Evolutionary conservation across 2,113 vertebrate genomes (phyloP).

Genomic region (Phaetusa simplex): DNA sequence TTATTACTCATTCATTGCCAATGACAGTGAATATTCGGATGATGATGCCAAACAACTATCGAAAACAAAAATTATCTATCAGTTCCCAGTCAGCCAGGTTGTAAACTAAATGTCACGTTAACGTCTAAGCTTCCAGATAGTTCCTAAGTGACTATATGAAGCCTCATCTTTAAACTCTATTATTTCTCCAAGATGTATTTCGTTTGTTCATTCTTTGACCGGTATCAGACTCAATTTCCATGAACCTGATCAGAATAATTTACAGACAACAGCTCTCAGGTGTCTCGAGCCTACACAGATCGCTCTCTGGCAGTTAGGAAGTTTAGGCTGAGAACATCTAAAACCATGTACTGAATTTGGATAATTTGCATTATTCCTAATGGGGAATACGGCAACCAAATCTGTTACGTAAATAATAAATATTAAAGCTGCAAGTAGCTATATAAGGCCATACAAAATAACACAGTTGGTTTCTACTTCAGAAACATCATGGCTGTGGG

Average conservation of each 20-base stretch:
- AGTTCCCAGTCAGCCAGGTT: conserved; percentile 2
- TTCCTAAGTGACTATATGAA: background rate
- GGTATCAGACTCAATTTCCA: background rate
- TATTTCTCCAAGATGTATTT: background rate
- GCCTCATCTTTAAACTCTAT: background rate
- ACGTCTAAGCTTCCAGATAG: conserved; percentile 22
- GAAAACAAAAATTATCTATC: conserved; percentile 65
- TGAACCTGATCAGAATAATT: background rate
- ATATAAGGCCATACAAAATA: background rate
- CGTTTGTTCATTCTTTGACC: background rate
- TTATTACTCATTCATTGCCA: conserved; percentile 59
- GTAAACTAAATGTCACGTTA: conserved; percentile 50
- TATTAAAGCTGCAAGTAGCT: background rate
- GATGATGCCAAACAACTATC: conserved; percentile 62
- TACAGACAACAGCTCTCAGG: background rate
- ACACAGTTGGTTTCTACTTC: background rate
- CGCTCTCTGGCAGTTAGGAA: background rate
- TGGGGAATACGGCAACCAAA: background rate
- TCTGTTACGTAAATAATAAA: background rate
- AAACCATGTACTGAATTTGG: background rate
- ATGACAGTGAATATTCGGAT: conserved; percentile 24
- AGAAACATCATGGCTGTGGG: background rate
- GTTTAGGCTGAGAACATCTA: background rate
- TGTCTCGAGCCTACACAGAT: background rate
- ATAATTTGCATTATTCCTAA: background rate